Base-by-base conservation (phyloP, 2,797 vertebrate species). In the Kryptolebias ocellatus region DNA sequence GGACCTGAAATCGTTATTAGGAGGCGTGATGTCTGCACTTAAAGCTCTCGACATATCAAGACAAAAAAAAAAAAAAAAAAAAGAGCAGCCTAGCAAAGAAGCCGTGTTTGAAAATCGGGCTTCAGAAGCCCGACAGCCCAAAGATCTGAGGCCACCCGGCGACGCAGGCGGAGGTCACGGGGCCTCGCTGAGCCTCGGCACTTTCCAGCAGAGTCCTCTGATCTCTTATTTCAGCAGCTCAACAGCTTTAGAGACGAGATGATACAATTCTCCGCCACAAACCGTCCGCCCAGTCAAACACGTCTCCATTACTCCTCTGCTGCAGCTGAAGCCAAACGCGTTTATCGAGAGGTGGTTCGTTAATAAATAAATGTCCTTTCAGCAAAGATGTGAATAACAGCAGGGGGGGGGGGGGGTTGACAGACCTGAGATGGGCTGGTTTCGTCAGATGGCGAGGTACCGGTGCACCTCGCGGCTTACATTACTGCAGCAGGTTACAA, bases 131-230 rank as follows among this genome's bases (percentile, higher is more conserved):
- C 66, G 83, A 89, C 75, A 81, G 77, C 62, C 56, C 66, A 72
- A 24, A 24, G 88, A 92, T 90, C 85, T 86, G 83, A 92, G 74
- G 81, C 80, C 87, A 87, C 89, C 86, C 77, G 74, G 73, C 11
- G 80, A 79, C 68, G 69, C 76, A 73, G 77, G 68, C 79, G 63
- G 84, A 81, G 91, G 89, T 90, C 84, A 79, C 54, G 54, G 44
- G 69, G 50, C 68, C 77, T 64, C 18, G 12, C 86, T 80, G 78
- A 83, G 79, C 74, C 79, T 64, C 16, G 57, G 77, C 76, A 24
- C 20, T 24, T 86, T 84, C 85, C 83, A 66, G 70, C 70, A 58
- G 73, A 52, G 65, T 74, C 76, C 37, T 76, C 72, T 74, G 70
- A 82, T 81, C 74, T 87, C 87, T 87, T 52, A 78, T 90, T 91